Conservation (phyloP, 2,888 invertebrate species). For the Schizaphis graminum region DNA sequence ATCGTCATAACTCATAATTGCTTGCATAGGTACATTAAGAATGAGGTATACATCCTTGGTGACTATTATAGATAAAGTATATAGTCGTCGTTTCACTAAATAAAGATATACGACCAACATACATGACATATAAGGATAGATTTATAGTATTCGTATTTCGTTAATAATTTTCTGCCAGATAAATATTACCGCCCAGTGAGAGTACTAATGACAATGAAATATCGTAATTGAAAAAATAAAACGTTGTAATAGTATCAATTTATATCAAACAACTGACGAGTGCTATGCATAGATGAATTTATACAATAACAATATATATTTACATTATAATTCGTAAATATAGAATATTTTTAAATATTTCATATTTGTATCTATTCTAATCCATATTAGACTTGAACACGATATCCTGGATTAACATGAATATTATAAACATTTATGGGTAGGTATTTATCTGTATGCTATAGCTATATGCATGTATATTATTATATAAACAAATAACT, state of each 20-base stretch:
- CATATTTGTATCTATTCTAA: not conserved
- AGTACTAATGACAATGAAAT: not conserved
- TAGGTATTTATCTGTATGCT: not conserved
- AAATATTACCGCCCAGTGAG: not conserved
- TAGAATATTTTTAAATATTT: not conserved
- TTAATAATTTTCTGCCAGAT: not conserved
- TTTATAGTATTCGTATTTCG: not conserved
- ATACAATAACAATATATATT: not conserved
- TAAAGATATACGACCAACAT: not conserved
- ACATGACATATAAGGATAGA: not conserved
- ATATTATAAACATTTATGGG: not conserved
- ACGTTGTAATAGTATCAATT: not conserved
- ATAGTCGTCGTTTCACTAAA: not conserved
- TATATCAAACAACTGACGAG: not conserved
- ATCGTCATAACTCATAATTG: not conserved
- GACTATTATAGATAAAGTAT: not conserved
- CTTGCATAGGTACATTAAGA: not conserved
- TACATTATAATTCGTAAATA: not conserved
- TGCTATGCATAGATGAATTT: not conserved
- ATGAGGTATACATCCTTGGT: not conserved
- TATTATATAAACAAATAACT: not conserved
- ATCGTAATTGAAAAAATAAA: not conserved
- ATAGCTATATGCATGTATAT: not conserved
- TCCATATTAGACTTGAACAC: not conserved
- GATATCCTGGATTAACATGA: not conserved